phyloP scores from a whole-genome alignment of 2,888 invertebrate species.

The Amiota mariae region DNA sequence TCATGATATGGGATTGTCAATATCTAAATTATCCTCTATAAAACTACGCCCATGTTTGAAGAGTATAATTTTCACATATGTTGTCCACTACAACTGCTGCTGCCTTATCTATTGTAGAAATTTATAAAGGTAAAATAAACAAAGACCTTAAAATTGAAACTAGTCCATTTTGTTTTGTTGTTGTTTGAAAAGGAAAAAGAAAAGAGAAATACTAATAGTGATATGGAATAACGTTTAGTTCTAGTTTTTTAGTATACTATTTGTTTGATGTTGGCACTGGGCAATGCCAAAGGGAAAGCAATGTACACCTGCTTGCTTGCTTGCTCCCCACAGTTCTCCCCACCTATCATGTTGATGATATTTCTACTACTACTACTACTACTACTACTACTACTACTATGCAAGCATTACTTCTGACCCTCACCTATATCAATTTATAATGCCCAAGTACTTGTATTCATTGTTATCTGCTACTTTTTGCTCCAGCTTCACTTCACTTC shows the following conservation, averaged over 20 bases:
- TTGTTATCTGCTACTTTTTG: conserved; percentile 23
- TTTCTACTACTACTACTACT: too few relatives aligned
- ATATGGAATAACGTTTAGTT: background rate
- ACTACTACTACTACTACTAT: too few relatives aligned
- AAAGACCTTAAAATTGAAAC: background rate
- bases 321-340: too few relatives aligned
- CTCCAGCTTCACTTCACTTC: background rate
- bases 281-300: too few relatives aligned
- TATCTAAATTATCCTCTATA: too few relatives aligned
- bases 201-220: background rate
- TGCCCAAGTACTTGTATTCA: conserved; percentile 33
- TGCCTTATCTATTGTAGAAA: conserved; percentile 9
- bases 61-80: conserved; percentile 16
- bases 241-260: too few relatives aligned
- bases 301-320: too few relatives aligned
- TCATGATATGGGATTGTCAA: too few relatives aligned
- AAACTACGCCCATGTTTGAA: background rate
- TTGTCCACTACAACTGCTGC: background rate
- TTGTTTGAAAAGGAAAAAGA: background rate
- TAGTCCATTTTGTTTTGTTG: conserved; percentile 16
- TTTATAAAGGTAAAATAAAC: background rate
- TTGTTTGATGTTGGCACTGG: too few relatives aligned
- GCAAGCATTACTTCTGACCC: conserved; percentile 43
- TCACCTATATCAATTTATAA: conserved; percentile 56
- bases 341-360: too few relatives aligned